These are phyloP conservation scores for Dicranocentrus wangi DNA, from an alignment of 2,888 invertebrate species.

Conservation along the genomic window DNA sequence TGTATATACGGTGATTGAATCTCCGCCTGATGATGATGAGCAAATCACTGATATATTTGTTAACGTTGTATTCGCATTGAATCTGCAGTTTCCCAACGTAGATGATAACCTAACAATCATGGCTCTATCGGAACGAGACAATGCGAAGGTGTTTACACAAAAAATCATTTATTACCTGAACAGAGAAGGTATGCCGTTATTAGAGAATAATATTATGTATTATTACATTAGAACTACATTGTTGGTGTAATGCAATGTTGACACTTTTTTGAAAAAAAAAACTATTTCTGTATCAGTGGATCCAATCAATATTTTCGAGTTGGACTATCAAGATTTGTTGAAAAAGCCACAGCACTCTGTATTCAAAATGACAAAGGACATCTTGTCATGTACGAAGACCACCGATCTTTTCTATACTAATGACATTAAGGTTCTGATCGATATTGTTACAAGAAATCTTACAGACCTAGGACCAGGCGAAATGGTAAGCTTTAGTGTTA, in stretches of 20 bases:
- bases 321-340: slow-evolving; percentile 80
- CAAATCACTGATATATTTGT: slow-evolving; percentile 89
- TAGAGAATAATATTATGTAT: slow-evolving; percentile 36
- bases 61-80: slow-evolving; percentile 88
- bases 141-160: slow-evolving; percentile 91
- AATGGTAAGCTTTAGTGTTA: slow-evolving; percentile 78
- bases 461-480: slow-evolving; percentile 93
- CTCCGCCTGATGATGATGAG: slow-evolving; percentile 87
- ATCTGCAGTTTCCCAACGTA: slow-evolving; percentile 83
- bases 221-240: neutral
- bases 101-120: slow-evolving; percentile 83
- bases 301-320: slow-evolving; percentile 79
- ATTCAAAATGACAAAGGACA: slow-evolving; percentile 89
- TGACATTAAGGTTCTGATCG: slow-evolving; percentile 93
- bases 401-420: slow-evolving; percentile 94
- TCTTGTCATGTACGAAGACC: slow-evolving; percentile 86
- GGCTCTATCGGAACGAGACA: slow-evolving; percentile 81
- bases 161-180: slow-evolving; percentile 90
- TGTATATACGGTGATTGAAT: slow-evolving; percentile 87
- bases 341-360: slow-evolving; percentile 86
- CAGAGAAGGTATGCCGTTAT: slow-evolving; percentile 83
- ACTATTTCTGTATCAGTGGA: slow-evolving; percentile 80
- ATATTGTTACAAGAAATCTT: slow-evolving; percentile 92
- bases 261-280: too few relatives aligned
- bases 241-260: neutral